phyloP scores from a whole-genome alignment of 2,888 invertebrate species.

The Rhimphoctona megacephalus region DNA sequence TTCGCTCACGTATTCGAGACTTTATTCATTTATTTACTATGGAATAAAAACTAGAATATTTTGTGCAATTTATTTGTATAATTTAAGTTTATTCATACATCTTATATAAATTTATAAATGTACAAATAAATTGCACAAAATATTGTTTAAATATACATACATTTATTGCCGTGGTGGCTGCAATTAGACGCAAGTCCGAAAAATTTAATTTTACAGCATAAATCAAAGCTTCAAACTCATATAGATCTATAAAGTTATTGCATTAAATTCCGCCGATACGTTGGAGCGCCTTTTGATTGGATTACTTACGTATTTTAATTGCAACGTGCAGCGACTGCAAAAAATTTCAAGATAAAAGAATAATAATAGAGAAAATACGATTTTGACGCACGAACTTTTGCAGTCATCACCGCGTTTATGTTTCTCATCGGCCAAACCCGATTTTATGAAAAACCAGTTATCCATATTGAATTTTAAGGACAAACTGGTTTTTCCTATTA shows the following conservation, averaged over 20 bases:
- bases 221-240: background rate
- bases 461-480: background rate
- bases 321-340: background rate
- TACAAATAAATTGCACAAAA: background rate
- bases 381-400: background rate
- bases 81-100: background rate
- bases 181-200: background rate
- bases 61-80: background rate
- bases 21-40: background rate
- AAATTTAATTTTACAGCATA: background rate
- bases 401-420: background rate
- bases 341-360: background rate
- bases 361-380: background rate
- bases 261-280: background rate
- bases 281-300: background rate
- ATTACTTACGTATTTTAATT: background rate
- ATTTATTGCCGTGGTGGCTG: background rate
- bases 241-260: background rate
- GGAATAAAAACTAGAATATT: slow-evolving; percentile 10
- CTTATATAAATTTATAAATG: background rate
- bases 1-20: background rate
- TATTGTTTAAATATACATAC: background rate
- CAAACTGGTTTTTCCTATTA: background rate
- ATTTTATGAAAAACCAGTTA: background rate
- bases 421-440: background rate